These are phyloP conservation scores for Clistopyga incitator DNA, from an alignment of 2,888 invertebrate species.

Conservation along the genomic window DNA sequence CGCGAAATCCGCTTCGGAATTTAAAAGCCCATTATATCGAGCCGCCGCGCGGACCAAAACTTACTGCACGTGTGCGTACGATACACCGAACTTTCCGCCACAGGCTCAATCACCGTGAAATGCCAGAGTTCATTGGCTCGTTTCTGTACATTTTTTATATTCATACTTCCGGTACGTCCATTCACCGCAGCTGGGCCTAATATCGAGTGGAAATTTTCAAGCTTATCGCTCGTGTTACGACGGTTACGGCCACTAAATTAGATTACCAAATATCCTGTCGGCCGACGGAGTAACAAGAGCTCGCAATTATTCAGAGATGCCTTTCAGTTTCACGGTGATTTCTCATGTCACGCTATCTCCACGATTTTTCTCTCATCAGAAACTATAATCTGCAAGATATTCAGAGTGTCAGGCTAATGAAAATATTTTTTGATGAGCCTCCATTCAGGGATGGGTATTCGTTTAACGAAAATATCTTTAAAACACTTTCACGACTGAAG, in stretches of 20 bases:
- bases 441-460: too few relatives aligned
- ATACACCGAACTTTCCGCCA: neutral
- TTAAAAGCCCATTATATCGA: conserved; percentile 46
- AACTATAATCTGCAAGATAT: too few relatives aligned
- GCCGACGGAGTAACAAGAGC: conserved; percentile 21
- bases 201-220: conserved; percentile 39
- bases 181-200: neutral
- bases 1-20: conserved; percentile 37
- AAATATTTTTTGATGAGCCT: too few relatives aligned
- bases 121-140: conserved; percentile 48
- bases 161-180: conserved; percentile 31
- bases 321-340: conserved; percentile 9
- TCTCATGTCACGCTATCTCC: too few relatives aligned
- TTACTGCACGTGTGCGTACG: conserved; percentile 3
- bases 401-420: too few relatives aligned
- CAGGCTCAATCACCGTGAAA: conserved; percentile 30
- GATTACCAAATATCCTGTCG: conserved; percentile 19
- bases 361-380: too few relatives aligned
- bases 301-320: conserved; percentile 26
- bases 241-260: conserved; percentile 29
- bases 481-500: too few relatives aligned
- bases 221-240: conserved; percentile 8
- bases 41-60: conserved; percentile 24
- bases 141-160: neutral
- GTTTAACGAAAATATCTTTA: too few relatives aligned